Evolutionary conservation across 2,113 vertebrate genomes (phyloP).

Genomic region (Porphyrio hochstetteri): DNA sequence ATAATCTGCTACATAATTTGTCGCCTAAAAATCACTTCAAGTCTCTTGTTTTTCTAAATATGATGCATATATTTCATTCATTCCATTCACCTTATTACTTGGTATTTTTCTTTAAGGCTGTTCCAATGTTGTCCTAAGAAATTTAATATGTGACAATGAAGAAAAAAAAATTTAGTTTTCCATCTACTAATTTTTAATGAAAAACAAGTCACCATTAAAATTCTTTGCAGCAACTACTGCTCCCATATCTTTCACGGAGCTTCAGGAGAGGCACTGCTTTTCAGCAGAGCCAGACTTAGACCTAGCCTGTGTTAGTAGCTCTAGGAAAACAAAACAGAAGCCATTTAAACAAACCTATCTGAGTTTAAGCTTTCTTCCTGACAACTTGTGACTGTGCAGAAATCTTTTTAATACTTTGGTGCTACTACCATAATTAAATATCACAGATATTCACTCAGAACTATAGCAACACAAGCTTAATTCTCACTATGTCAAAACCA

Average conservation of each 20-base stretch:
- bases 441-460: neutral
- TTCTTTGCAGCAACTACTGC: neutral
- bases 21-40: neutral
- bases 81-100: neutral
- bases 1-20: neutral
- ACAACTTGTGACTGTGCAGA: neutral
- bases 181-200: neutral
- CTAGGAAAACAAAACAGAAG: neutral
- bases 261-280: neutral
- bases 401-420: neutral
- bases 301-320: neutral
- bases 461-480: neutral
- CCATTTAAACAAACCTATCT: neutral
- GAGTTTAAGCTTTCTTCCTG: neutral
- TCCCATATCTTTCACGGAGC: neutral
- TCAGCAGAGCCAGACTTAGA: neutral
- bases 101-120: slow-evolving; percentile 21
- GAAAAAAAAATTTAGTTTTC: neutral
- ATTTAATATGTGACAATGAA: neutral
- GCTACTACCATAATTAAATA: neutral
- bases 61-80: neutral
- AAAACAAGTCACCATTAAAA: neutral
- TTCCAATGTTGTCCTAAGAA: slow-evolving; percentile 24
- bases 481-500: neutral
- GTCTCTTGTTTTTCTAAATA: neutral